Percentiles rank a stretch among this genome's conserved stretches.
These are phyloP conservation scores for Rissa tridactyla DNA, from an alignment of 2,113 vertebrate genomes.

Conservation along the genomic window DNA sequence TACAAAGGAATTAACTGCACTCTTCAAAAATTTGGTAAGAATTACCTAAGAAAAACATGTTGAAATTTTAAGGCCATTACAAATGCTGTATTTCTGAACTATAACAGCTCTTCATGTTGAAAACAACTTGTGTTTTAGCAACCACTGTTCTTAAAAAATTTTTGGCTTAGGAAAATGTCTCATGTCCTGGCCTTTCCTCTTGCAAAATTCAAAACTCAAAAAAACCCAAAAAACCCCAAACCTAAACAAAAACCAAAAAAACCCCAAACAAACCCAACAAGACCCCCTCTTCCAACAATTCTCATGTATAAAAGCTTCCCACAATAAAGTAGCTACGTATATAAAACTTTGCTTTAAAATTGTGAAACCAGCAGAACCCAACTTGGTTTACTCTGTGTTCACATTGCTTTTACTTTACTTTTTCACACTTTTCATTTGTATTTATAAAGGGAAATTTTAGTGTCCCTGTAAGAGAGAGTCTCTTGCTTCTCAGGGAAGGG, in stretches of 20 bases:
- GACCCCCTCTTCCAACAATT: background rate
- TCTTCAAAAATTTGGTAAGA: constrained; percentile 99
- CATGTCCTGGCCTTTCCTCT: background rate
- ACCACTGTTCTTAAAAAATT: background rate
- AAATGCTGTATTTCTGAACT: background rate
- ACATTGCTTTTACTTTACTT: background rate
- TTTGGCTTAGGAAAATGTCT: background rate
- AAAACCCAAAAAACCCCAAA: background rate
- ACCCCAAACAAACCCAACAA: background rate
- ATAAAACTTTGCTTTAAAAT: background rate
- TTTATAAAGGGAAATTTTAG: background rate
- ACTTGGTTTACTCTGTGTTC: background rate
- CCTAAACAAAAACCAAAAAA: background rate
- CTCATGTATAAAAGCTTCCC: background rate
- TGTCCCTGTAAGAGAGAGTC: background rate
- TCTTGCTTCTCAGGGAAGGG: background rate
- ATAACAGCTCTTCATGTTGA: background rate
- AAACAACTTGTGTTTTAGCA: background rate
- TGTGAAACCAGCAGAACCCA: background rate
- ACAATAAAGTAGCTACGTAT: background rate
- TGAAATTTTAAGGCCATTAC: background rate
- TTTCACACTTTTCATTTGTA: background rate
- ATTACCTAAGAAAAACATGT: background rate
- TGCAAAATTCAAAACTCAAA: background rate
- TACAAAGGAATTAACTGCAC: constrained; percentile 96